phyloP scores from a whole-genome alignment of 1,140 invertebrate genomes.

The Lepidotrigona ventralis region DNA sequence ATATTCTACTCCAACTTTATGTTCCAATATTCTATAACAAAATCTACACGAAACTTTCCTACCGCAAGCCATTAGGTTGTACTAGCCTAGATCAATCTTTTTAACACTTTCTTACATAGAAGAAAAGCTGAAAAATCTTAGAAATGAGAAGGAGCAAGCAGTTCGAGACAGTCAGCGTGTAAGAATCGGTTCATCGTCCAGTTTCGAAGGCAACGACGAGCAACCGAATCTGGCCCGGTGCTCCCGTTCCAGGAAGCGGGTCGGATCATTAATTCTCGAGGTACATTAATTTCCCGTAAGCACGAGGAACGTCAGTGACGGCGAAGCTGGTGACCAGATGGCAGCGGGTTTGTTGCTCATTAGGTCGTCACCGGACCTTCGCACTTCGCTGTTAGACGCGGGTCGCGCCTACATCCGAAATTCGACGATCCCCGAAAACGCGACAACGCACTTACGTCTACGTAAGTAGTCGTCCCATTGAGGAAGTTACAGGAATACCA shows the following conservation, averaged over 20 bases:
- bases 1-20: background rate
- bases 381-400: conserved; percentile 48
- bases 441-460: conserved; percentile 36
- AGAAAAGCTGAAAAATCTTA: background rate
- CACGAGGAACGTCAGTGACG: conserved; percentile 44
- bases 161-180: background rate
- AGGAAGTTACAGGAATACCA: conserved; percentile 58
- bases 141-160: background rate
- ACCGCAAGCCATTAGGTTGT: background rate
- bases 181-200: conserved; percentile 16
- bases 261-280: conserved; percentile 76
- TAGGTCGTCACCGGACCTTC: conserved; percentile 68
- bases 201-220: background rate
- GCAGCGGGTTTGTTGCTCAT: conserved; percentile 64
- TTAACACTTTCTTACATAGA: background rate
- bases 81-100: background rate
- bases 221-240: conserved; percentile 27
- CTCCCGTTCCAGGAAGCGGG: conserved; percentile 56
- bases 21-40: background rate
- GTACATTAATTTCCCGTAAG: conserved; percentile 75
- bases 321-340: conserved; percentile 64
- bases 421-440: conserved; percentile 59
- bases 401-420: conserved; percentile 66
- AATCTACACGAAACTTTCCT: background rate
- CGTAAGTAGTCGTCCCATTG: conserved; percentile 51